A percentile compares a stretch with the other conserved stretches of the same genome.
phyloP scores from a whole-genome alignment of 2,888 invertebrate genomes.

The Heteromyza rotundicornis region DNA sequence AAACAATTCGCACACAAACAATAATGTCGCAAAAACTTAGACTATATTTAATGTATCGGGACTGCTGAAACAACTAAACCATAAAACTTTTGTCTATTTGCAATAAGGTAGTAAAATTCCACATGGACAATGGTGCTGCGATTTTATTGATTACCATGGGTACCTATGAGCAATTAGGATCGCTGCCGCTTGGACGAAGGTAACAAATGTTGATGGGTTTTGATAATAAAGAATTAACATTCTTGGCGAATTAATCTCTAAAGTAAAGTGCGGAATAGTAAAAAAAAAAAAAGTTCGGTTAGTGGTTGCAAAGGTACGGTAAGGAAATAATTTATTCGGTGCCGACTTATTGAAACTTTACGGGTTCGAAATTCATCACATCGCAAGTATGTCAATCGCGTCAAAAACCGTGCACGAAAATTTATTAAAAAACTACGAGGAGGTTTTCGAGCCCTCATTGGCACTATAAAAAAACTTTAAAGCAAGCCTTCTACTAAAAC shows the following conservation, averaged over 20 bases:
- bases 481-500: slow-evolving; percentile 32
- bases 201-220: background rate
- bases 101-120: too few relatives aligned
- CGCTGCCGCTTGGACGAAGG: background rate
- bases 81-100: too few relatives aligned
- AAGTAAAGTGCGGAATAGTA: background rate
- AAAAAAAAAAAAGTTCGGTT: background rate
- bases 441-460: slow-evolving; percentile 13
- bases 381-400: background rate
- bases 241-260: background rate
- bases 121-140: background rate
- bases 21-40: too few relatives aligned
- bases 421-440: background rate
- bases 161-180: background rate
- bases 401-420: too few relatives aligned
- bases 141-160: background rate
- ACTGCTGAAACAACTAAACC: too few relatives aligned
- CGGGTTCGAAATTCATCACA: background rate
- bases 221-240: background rate
- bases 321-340: background rate
- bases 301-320: background rate
- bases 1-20: too few relatives aligned
- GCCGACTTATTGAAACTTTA: background rate
- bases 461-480: slow-evolving; percentile 23
- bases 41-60: too few relatives aligned